These are phyloP conservation scores for Manis javanica DNA, from an alignment of 2,797 vertebrate genomes.

Conservation along the genomic window DNA sequence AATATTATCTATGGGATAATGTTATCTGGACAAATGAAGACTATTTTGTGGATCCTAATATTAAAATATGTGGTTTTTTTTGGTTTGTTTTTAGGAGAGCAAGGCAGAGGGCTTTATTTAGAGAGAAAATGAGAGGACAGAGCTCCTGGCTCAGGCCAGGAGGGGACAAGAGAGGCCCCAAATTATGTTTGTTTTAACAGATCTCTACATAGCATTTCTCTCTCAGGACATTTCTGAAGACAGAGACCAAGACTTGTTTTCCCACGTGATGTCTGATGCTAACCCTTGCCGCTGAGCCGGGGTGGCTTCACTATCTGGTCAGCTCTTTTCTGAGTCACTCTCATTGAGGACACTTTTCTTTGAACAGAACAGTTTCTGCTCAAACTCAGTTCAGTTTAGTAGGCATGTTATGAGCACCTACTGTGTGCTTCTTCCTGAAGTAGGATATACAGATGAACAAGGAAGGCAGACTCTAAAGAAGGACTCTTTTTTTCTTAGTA, in stretches of 20 bases:
- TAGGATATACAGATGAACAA: background rate
- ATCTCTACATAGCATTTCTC: background rate
- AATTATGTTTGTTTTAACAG: background rate
- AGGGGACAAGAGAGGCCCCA: too few relatives aligned
- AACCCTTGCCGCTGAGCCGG: background rate
- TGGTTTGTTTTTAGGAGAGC: background rate
- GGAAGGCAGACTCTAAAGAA: background rate
- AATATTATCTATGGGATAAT: background rate
- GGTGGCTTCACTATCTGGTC: background rate
- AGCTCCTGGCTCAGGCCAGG: too few relatives aligned
- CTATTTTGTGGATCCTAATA: background rate
- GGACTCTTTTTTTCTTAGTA: background rate
- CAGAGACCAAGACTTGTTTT: background rate
- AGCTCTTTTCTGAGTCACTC: background rate
- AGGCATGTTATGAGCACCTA: background rate
- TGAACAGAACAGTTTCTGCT: background rate
- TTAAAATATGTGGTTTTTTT: background rate
- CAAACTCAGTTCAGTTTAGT: background rate
- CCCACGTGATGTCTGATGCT: rapidly evolving
- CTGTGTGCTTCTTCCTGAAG: background rate
- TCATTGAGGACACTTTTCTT: background rate
- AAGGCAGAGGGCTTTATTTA: too few relatives aligned
- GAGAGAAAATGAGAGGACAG: too few relatives aligned
- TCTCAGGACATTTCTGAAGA: background rate
- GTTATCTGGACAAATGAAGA: background rate